Conservation (phyloP, 2,113 vertebrate genomes). For the Leucopsar rothschildi region DNA sequence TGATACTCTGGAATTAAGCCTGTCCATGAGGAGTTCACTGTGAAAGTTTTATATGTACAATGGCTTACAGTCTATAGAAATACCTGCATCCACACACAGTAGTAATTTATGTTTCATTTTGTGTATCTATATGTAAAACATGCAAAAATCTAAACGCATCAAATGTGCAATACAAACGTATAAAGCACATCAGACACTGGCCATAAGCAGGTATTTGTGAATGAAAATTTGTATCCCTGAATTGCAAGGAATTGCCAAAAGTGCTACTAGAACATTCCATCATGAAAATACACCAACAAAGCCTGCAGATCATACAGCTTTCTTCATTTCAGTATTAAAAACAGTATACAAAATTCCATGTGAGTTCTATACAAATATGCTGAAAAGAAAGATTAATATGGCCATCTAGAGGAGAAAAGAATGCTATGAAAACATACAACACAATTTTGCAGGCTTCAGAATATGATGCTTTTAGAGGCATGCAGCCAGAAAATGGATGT, state of each 20-base stretch:
- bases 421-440: slow-evolving; percentile 36
- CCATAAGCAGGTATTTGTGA: neutral
- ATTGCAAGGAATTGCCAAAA: neutral
- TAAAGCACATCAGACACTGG: neutral
- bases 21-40: neutral
- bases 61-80: neutral
- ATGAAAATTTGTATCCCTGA: neutral
- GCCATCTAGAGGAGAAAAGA: slow-evolving; percentile 76
- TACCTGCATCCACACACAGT: neutral
- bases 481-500: neutral
- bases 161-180: neutral
- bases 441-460: neutral
- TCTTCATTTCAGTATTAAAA: neutral
- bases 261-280: neutral
- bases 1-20: neutral
- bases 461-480: neutral
- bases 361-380: neutral
- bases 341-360: neutral
- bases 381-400: slow-evolving; percentile 67
- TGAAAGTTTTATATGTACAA: neutral
- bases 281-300: neutral
- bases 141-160: neutral
- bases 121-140: neutral
- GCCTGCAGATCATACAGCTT: neutral
- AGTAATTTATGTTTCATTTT: neutral